These are phyloP conservation scores for Tetrax tetrax DNA, from an alignment of 2,113 vertebrate species.

Conservation along the genomic window DNA sequence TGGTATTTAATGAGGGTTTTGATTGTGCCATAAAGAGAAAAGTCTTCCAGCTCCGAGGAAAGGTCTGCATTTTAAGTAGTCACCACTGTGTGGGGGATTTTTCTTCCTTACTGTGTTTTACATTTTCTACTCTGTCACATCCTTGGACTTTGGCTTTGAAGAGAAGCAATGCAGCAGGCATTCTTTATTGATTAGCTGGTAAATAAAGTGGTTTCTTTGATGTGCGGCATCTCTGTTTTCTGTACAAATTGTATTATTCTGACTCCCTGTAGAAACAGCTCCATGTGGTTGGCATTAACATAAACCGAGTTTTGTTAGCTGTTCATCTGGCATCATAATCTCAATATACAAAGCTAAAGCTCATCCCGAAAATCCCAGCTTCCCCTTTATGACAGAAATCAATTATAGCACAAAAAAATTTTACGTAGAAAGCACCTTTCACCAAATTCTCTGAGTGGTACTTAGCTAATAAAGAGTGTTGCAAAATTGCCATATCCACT, in stretches of 20 bases:
- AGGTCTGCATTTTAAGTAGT: slow-evolving; percentile 55
- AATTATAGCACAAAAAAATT: slow-evolving; percentile 73
- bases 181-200: slow-evolving; percentile 78
- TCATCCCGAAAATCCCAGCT: slow-evolving; percentile 54
- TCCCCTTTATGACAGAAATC: slow-evolving; percentile 71
- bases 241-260: slow-evolving; percentile 75
- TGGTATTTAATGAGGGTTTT: slow-evolving; percentile 38
- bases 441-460: slow-evolving; percentile 68
- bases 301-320: slow-evolving; percentile 71
- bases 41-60: neutral
- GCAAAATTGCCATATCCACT: slow-evolving; percentile 63
- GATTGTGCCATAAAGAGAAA: slow-evolving; percentile 17
- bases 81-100: slow-evolving; percentile 28
- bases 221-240: slow-evolving; percentile 74
- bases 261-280: slow-evolving; percentile 68
- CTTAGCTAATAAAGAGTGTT: slow-evolving; percentile 61
- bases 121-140: slow-evolving; percentile 70
- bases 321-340: slow-evolving; percentile 68
- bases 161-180: slow-evolving; percentile 71
- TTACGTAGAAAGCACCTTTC: slow-evolving; percentile 72
- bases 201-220: slow-evolving; percentile 77
- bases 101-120: slow-evolving; percentile 54
- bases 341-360: slow-evolving; percentile 61
- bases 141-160: slow-evolving; percentile 71
- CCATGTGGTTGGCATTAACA: slow-evolving; percentile 75